phyloP scores from a whole-genome alignment of 2,797 vertebrate genomes.

The Catamblyrhynchus diadema region DNA sequence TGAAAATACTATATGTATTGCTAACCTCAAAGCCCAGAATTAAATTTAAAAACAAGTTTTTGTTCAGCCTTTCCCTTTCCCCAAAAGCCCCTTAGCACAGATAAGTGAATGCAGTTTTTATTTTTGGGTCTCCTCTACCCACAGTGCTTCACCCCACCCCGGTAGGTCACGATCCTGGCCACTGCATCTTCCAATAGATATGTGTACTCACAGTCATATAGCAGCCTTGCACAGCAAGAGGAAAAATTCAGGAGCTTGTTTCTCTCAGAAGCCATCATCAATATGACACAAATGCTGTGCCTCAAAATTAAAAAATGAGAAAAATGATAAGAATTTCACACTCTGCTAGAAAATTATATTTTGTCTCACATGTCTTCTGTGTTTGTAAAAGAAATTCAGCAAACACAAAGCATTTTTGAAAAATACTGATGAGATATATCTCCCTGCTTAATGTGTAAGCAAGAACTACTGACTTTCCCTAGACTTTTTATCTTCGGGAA shows the following conservation, averaged over 20 bases:
- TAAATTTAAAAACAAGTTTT: neutral
- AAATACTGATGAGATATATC: constrained; percentile 12
- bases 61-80: neutral
- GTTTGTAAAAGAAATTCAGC: neutral
- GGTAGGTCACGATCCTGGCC: neutral
- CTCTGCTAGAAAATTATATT: neutral
- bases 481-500: constrained; percentile 14
- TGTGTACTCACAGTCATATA: neutral
- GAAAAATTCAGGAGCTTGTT: neutral
- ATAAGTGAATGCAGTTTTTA: neutral
- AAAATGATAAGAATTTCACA: neutral
- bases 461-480: neutral
- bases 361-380: neutral
- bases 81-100: neutral
- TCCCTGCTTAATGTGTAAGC: neutral
- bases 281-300: neutral
- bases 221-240: neutral
- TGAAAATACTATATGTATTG: neutral
- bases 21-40: neutral
- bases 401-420: neutral
- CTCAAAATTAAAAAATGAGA: neutral
- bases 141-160: neutral
- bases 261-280: neutral
- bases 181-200: neutral
- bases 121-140: neutral